These are phyloP conservation scores for Carassius gibelio DNA, from an alignment of 2,113 vertebrate genomes.

Conservation along the genomic window DNA sequence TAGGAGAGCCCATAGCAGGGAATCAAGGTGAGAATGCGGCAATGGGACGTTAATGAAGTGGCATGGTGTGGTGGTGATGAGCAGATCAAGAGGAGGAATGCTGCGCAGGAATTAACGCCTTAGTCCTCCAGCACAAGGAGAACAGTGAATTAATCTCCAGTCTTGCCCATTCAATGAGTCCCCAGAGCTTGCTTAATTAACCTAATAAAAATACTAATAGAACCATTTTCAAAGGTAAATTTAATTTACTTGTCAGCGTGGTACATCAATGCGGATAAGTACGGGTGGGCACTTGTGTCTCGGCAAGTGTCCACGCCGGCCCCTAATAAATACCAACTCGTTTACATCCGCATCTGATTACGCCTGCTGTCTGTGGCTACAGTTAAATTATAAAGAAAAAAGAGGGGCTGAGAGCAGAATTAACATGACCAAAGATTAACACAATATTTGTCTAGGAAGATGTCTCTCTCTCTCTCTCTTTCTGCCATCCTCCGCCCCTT, in stretches of 20 bases:
- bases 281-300: constrained; percentile 65
- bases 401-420: constrained; percentile 59
- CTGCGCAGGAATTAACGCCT: constrained; percentile 56
- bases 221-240: constrained; percentile 95
- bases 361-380: constrained; percentile 59
- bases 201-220: constrained; percentile 96
- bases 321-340: constrained; percentile 62
- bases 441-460: constrained; percentile 59
- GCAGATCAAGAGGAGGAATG: constrained; percentile 46
- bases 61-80: constrained; percentile 30
- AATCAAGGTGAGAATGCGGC: neutral
- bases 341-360: constrained; percentile 63
- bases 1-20: neutral
- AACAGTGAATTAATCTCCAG: constrained; percentile 72
- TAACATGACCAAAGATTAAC: constrained; percentile 66
- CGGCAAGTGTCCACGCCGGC: constrained; percentile 45
- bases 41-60: constrained; percentile 59
- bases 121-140: constrained; percentile 60
- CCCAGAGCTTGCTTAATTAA: constrained; percentile 90
- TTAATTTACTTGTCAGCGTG: constrained; percentile 95
- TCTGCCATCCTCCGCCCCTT: constrained; percentile 32
- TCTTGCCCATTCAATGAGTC: constrained; percentile 84
- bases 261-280: constrained; percentile 77
- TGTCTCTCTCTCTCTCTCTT: constrained; percentile 19
- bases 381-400: constrained; percentile 64